Evolutionary conservation across 2,888 invertebrate genomes (phyloP).

Genomic region (Prenolepis imparis): DNA sequence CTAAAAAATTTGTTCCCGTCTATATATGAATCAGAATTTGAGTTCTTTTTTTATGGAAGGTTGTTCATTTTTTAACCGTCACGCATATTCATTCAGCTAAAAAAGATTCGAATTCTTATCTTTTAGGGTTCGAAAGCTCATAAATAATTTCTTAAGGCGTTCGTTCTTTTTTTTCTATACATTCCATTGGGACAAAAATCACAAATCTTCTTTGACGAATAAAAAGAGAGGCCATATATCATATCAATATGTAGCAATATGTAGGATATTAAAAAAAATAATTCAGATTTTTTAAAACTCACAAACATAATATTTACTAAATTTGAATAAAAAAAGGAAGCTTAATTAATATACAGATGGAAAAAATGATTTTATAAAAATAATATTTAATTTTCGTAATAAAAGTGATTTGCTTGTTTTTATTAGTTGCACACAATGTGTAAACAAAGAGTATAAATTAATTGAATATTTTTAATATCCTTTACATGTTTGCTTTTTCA

Average conservation of each 20-base stretch:
- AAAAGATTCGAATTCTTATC: slow-evolving; percentile 4
- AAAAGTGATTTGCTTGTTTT: background rate
- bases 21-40: background rate
- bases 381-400: slow-evolving; percentile 11
- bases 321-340: background rate
- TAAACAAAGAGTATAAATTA: background rate
- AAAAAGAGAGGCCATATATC: background rate
- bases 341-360: background rate
- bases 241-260: background rate
- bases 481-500: background rate
- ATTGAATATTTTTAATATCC: slow-evolving; percentile 11
- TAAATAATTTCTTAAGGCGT: background rate
- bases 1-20: background rate
- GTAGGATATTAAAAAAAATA: background rate
- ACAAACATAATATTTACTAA: background rate
- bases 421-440: background rate
- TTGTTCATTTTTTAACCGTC: background rate
- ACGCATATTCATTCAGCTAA: background rate
- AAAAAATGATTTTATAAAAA: background rate
- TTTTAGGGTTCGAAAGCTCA: background rate
- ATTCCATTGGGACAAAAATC: background rate
- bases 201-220: background rate
- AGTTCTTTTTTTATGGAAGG: background rate
- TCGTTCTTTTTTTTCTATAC: background rate
- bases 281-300: background rate